Evolutionary conservation across 2,113 vertebrate genomes (phyloP), one percentile per base, ranked within the genome.

Genomic region (Polypterus senegalus): DNA sequence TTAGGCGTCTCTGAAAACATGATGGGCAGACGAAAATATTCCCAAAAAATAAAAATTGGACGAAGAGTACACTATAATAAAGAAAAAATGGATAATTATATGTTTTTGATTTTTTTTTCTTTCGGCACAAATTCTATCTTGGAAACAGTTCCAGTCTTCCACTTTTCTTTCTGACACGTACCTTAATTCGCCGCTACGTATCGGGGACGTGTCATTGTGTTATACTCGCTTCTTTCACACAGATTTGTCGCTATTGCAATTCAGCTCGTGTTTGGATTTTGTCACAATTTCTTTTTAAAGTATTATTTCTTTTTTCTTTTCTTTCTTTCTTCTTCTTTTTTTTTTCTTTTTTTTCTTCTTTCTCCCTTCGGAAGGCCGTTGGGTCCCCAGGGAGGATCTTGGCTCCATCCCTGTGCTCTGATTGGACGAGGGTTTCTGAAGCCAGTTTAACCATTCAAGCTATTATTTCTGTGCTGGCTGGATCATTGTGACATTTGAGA

Each of bases 401-500:
- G 52, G 64, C 61, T 62, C 69, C 63, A 70, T 69, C 68, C 70
- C 63, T 57, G 44, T 61, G 44, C 65, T 72, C 65, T 72, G 66
- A 74, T 74, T 72, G 73, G 73, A 52, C 47, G 68, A 65, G 49
- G 59, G 58, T 61, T 68, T 61, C 65, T 60, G 61, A 67, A 71
- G 64, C 64, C 65, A 62, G 62, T 70, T 66, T 65, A 69, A 69
- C 73, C 64, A 63, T 70, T 69, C 53, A 63, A 61, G 67, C 58
- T 62, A 63, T 63, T 65, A 54, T 65, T 58, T 57, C 9, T 60
- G 70, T 62, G 44, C 66, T 61, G 63, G 49, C 69, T 65, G 67
- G 64, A 65, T 67, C 66, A 62, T 68, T 51, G 57, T 57, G 69
- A 69, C 72, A 70, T 63, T 68, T 61, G 68, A 73, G 66, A 70